phyloP scores from a whole-genome alignment of 1,140 invertebrate species.

The Papilio machaon region DNA sequence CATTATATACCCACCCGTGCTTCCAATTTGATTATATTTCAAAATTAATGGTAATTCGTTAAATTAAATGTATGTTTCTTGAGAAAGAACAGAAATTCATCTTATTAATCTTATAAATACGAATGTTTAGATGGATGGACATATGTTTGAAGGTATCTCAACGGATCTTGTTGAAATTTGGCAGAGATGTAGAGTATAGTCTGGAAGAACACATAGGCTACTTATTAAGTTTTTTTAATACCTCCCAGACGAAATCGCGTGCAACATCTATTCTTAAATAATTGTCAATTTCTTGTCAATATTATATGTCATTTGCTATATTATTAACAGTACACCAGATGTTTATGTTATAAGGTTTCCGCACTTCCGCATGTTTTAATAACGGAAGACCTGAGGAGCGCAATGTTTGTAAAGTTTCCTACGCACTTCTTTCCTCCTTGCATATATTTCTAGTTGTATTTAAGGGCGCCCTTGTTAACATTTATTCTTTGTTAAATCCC shows the following conservation, averaged over 20 bases:
- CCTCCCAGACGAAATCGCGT: too few species aligned
- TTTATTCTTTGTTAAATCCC: too few species aligned
- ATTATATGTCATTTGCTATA: background rate
- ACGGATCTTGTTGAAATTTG: too few species aligned
- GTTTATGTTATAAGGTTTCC: background rate
- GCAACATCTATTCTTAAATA: background rate
- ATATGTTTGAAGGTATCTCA: too few species aligned
- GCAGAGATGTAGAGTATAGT: too few species aligned
- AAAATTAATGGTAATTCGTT: background rate
- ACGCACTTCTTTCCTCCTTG: background rate
- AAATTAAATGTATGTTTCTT: too few species aligned
- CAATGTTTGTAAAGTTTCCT: slow-evolving; percentile 1
- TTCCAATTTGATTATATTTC: background rate
- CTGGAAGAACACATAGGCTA: too few species aligned
- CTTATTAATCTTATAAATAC: too few species aligned
- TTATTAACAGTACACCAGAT: background rate
- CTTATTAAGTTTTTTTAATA: too few species aligned
- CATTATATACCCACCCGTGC: background rate
- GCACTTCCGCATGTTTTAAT: background rate
- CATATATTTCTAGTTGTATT: background rate
- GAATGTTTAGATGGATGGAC: too few species aligned
- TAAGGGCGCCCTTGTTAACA: background rate
- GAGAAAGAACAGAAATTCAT: too few species aligned
- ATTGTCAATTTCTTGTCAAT: background rate
- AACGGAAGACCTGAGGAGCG: background rate